Conservation (phyloP, 2,113 vertebrate species). For the Smithornis capensis region DNA sequence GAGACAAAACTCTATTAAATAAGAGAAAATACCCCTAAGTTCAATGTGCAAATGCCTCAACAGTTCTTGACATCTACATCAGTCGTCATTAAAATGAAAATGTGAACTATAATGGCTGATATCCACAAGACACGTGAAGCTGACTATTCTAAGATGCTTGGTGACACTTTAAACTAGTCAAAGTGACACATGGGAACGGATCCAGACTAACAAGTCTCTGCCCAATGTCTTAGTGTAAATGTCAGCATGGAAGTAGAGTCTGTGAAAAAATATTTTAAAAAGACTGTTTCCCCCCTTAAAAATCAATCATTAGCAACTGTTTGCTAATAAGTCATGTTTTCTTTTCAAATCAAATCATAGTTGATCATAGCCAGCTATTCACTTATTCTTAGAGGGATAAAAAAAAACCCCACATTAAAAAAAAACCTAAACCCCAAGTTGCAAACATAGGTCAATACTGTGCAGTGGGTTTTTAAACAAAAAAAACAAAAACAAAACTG, state of each 20-base stretch:
- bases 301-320: slow-evolving; percentile 33
- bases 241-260: slow-evolving; percentile 42
- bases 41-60: slow-evolving; percentile 3
- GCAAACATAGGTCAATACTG: neutral
- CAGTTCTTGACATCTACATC: slow-evolving; percentile 62
- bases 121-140: slow-evolving; percentile 17
- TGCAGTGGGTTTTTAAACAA: neutral
- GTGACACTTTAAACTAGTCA: slow-evolving; percentile 53
- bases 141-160: slow-evolving; percentile 46
- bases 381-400: neutral
- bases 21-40: neutral
- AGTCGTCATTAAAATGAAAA: slow-evolving; percentile 69
- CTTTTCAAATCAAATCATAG: neutral
- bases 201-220: slow-evolving; percentile 36
- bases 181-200: slow-evolving; percentile 53
- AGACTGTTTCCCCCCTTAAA: neutral
- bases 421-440: accelerated
- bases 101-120: slow-evolving; percentile 59
- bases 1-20: slow-evolving; percentile 35
- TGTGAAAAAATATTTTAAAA: slow-evolving; percentile 26
- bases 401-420: neutral
- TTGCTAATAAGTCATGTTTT: slow-evolving; percentile 32
- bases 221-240: slow-evolving; percentile 44
- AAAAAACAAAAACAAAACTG: neutral
- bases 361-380: neutral